A percentile compares a stretch with the other conserved stretches of the same genome.
These are phyloP conservation scores for Ctena decussata DNA, from an alignment of 2,888 invertebrate genomes.

Conservation along the genomic window DNA sequence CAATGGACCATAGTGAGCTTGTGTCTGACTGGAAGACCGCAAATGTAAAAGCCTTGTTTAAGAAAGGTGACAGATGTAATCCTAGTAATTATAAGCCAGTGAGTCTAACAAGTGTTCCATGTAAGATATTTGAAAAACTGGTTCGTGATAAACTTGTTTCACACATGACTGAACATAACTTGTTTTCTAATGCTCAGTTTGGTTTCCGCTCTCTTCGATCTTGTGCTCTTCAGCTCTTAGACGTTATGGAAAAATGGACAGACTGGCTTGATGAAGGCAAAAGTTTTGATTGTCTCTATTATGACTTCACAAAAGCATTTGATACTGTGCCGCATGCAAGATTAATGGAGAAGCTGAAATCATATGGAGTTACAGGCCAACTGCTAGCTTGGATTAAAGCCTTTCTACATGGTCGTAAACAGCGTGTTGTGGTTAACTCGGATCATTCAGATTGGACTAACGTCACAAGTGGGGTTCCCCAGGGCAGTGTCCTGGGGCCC, in stretches of 20 bases:
- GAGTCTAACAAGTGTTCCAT: not conserved
- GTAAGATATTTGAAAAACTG: not conserved
- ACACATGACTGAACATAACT: not conserved
- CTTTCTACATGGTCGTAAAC: constrained; percentile 28
- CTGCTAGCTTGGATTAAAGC: constrained; percentile 26
- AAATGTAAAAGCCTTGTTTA: not conserved
- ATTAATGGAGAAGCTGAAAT: not conserved
- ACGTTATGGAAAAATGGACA: constrained; percentile 19
- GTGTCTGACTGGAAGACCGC: not conserved
- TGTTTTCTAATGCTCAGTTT: not conserved
- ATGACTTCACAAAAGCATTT: not conserved
- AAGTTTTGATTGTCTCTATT: not conserved
- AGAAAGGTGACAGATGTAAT: not conserved
- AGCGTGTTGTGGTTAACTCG: constrained; percentile 25
- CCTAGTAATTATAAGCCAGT: not conserved
- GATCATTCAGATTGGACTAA: constrained; percentile 18
- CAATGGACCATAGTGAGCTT: not conserved
- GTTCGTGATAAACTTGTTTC: not conserved
- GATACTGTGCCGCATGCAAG: not conserved
- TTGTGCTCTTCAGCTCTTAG: constrained; percentile 26
- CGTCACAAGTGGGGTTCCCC: constrained; percentile 7
- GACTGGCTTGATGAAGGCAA: not conserved
- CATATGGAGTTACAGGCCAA: not conserved
- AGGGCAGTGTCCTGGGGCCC: too few species aligned
- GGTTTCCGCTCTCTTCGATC: constrained; percentile 24